A percentile compares a stretch with the other conserved stretches of the same genome.
Conservation (phyloP, 2,888 invertebrate genomes). For the Blastobasis lacticolella region DNA sequence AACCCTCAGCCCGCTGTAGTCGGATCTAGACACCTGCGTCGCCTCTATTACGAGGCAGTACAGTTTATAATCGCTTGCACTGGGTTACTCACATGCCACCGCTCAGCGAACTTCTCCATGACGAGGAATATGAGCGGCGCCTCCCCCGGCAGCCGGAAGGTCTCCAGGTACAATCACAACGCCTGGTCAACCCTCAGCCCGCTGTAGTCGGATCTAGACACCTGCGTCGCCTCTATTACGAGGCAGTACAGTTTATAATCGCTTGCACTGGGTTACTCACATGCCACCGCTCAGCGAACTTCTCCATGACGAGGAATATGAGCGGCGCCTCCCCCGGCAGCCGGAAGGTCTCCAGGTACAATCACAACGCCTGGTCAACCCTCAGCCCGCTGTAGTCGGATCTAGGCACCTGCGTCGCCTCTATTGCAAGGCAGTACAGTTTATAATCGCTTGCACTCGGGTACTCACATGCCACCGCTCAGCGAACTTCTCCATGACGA, state of each 20-base stretch:
- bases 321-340: constrained; percentile 98
- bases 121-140: constrained; percentile 96
- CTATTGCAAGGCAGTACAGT: no score
- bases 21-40: no score
- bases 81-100: constrained; percentile 97
- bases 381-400: constrained; percentile 93
- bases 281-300: constrained; percentile 98
- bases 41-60: no score
- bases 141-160: constrained; percentile 98
- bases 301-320: constrained; percentile 94
- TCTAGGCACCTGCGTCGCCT: no score
- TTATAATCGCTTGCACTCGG: no score
- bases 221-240: no score
- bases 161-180: constrained; percentile 93
- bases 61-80: no score
- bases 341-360: constrained; percentile 97
- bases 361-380: constrained; percentile 94
- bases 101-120: constrained; percentile 96
- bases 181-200: constrained; percentile 95
- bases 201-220: constrained; percentile 94
- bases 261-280: no score
- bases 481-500: constrained; percentile 96
- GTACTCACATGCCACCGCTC: constrained; percentile 97
- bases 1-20: constrained; percentile 90
- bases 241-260: no score